phyloP scores from a whole-genome alignment of 2,888 invertebrate genomes.

The Tricholauxania praeusta region DNA sequence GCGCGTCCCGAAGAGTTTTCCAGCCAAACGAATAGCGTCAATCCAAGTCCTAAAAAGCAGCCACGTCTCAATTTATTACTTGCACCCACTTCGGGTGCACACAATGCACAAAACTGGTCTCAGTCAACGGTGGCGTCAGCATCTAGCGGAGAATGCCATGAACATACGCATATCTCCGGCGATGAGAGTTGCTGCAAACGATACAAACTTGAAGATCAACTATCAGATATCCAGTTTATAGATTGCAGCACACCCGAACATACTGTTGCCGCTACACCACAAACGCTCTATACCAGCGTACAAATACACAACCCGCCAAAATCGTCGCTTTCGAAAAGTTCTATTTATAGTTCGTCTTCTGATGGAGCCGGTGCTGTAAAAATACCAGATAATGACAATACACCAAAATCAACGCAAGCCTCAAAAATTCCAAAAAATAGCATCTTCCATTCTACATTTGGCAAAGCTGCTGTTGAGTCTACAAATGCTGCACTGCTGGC shows the following conservation, averaged over 20 bases:
- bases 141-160: slow-evolving; percentile 49
- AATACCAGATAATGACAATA: slow-evolving; percentile 34
- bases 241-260: slow-evolving; percentile 83
- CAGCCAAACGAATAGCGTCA: slow-evolving; percentile 70
- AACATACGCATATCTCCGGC: slow-evolving; percentile 57
- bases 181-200: slow-evolving; percentile 74
- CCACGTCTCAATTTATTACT: slow-evolving; percentile 69
- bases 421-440: slow-evolving; percentile 24
- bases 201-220: slow-evolving; percentile 80
- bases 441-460: slow-evolving; percentile 48
- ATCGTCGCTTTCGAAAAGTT: slow-evolving; percentile 53
- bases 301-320: slow-evolving; percentile 67
- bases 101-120: slow-evolving; percentile 43
- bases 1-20: slow-evolving; percentile 72
- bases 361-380: slow-evolving; percentile 41
- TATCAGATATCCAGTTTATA: slow-evolving; percentile 84
- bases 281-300: slow-evolving; percentile 64
- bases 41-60: slow-evolving; percentile 75
- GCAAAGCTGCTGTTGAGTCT: slow-evolving; percentile 40
- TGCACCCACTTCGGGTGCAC: slow-evolving; percentile 59
- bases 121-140: slow-evolving; percentile 34
- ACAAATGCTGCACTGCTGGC: slow-evolving; percentile 44
- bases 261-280: slow-evolving; percentile 57
- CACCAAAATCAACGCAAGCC: slow-evolving; percentile 22
- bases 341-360: slow-evolving; percentile 44